Conservation (phyloP, 2,113 vertebrate genomes). For the Spilogale gracilis region DNA sequence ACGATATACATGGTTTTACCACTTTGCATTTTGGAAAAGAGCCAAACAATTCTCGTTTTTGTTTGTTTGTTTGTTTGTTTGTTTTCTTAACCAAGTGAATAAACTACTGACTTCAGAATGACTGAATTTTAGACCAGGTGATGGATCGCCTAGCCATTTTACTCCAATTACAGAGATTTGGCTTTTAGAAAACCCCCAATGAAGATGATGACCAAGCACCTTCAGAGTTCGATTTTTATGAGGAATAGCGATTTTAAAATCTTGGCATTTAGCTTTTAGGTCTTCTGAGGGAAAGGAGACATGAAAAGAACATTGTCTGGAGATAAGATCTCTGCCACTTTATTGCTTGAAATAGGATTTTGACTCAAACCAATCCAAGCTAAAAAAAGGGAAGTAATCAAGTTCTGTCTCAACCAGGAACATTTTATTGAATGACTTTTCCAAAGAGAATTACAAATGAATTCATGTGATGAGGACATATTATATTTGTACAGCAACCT, state of each 20-base stretch:
- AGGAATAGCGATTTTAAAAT: conserved; percentile 48
- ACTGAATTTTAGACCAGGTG: no score
- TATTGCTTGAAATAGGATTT: conserved; percentile 43
- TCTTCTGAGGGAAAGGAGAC: conserved; percentile 35
- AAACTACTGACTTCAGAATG: neutral
- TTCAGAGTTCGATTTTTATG: conserved; percentile 53
- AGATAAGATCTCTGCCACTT: conserved; percentile 45
- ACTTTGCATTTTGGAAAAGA: conserved; percentile 66
- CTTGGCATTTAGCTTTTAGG: conserved; percentile 20
- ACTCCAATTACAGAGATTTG: conserved; percentile 46
- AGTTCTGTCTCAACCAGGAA: conserved; percentile 40
- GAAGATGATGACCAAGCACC: conserved; percentile 29
- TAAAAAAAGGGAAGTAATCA: conserved; percentile 51
- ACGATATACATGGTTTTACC: neutral
- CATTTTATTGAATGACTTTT: conserved; percentile 10
- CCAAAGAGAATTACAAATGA: conserved; percentile 39
- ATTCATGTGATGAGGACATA: neutral
- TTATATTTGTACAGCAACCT: conserved; percentile 15
- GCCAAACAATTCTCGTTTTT: neutral
- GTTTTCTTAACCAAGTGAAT: conserved; percentile 69
- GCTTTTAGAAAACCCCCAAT: conserved; percentile 35
- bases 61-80: conserved; percentile 69
- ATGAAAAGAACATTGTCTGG: conserved; percentile 45
- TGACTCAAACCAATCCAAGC: conserved; percentile 37
- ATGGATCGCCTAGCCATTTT: neutral